These are phyloP conservation scores for Phodopus roborovskii DNA, from an alignment of 2,113 vertebrate species.

Conservation along the genomic window DNA sequence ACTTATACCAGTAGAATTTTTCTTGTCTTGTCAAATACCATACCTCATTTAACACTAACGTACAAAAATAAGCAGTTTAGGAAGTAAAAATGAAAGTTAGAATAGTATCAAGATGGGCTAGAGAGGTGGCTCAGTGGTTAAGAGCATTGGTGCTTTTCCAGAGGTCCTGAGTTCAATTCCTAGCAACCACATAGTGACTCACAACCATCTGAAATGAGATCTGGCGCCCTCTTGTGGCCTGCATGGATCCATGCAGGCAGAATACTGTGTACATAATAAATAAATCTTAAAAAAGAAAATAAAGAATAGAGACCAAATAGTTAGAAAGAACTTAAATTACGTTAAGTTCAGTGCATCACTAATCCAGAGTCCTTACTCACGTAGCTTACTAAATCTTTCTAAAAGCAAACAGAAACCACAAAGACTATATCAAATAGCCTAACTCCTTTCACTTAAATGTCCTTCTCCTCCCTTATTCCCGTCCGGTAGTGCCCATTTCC, in stretches of 20 bases:
- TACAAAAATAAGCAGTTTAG: not conserved
- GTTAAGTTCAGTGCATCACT: not conserved
- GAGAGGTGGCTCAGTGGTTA: no score
- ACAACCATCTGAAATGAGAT: no score
- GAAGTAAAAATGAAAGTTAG: not conserved
- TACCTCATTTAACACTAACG: slow-evolving; percentile 37
- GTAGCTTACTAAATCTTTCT: slow-evolving; percentile 1
- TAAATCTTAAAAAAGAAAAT: no score
- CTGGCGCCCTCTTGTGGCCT: no score
- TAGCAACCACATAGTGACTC: no score
- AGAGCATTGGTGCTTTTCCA: no score
- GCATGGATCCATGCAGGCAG: no score
- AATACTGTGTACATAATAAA: no score
- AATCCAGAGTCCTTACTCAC: not conserved
- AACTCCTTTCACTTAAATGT: not conserved
- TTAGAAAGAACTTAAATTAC: slow-evolving; percentile 11
- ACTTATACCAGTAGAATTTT: not conserved
- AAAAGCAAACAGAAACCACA: slow-evolving; percentile 38
- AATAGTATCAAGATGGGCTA: not conserved
- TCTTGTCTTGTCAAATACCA: not conserved
- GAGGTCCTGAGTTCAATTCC: no score
- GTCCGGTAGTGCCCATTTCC: not conserved
- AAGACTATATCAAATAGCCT: not conserved
- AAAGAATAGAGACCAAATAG: not conserved
- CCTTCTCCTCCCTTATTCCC: not conserved